A percentile compares a stretch with the other conserved stretches of the same genome.
Conservation (phyloP, 2,888 invertebrate genomes). For the Lamproptera curius region DNA sequence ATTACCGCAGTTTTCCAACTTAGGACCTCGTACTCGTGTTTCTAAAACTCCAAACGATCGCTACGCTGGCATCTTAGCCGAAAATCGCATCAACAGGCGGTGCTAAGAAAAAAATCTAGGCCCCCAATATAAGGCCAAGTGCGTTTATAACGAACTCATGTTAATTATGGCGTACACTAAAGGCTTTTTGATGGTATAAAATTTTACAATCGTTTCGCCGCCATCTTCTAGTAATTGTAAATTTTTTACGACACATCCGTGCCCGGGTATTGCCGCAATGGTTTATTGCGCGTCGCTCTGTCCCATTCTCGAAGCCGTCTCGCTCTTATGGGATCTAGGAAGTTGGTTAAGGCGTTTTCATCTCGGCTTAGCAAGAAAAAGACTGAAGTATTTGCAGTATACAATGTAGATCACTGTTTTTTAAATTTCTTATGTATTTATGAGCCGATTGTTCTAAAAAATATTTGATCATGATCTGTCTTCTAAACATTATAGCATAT, state of each 20-base stretch:
- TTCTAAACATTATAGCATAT: no score
- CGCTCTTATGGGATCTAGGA: neutral
- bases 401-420: no score
- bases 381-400: no score
- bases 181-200: conserved; percentile 33
- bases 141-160: conserved; percentile 38
- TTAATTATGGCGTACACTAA: conserved; percentile 34
- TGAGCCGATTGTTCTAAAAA: no score
- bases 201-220: conserved; percentile 34
- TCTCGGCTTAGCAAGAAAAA: no score
- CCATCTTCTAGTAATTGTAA: conserved; percentile 38
- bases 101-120: conserved; percentile 25
- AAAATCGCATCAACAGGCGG: conserved; percentile 27
- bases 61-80: neutral
- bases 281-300: conserved; percentile 17
- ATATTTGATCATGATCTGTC: no score
- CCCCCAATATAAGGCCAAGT: conserved; percentile 37
- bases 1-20: no score
- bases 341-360: neutral
- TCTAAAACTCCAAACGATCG: no score
- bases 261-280: conserved; percentile 14
- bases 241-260: conserved; percentile 44
- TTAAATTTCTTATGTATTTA: no score
- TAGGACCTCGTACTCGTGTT: no score
- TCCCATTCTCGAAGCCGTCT: neutral